A percentile compares a stretch with the other conserved stretches of the same genome.
These are phyloP conservation scores for Crematogaster levior DNA, from an alignment of 2,888 invertebrate species.

Conservation along the genomic window DNA sequence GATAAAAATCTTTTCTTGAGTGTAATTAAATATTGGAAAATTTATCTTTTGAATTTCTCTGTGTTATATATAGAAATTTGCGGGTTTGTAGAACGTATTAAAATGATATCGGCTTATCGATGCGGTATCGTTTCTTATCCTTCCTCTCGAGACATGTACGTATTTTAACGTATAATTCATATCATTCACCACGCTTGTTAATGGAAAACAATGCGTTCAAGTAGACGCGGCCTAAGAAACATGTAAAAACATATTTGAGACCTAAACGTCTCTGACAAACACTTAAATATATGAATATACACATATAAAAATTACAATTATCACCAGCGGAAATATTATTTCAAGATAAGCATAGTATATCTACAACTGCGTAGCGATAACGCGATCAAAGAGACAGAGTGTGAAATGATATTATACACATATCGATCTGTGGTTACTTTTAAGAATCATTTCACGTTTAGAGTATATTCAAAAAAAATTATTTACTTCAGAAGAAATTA, in stretches of 20 bases:
- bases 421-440: slow-evolving; percentile 29
- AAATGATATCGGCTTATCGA: neutral
- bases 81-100: neutral
- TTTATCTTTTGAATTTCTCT: neutral
- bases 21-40: neutral
- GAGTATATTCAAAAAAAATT: neutral
- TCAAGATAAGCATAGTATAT: slow-evolving; percentile 16
- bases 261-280: slow-evolving; percentile 26
- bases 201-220: slow-evolving; percentile 69
- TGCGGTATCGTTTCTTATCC: neutral
- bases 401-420: slow-evolving; percentile 16
- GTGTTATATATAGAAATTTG: neutral
- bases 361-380: slow-evolving; percentile 1
- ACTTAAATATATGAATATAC: slow-evolving; percentile 9
- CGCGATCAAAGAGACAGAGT: neutral
- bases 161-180: neutral
- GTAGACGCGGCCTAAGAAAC: slow-evolving; percentile 81
- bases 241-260: slow-evolving; percentile 57
- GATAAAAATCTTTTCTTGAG: neutral
- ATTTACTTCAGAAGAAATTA: too few species aligned
- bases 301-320: slow-evolving; percentile 4
- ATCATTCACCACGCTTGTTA: slow-evolving; percentile 44
- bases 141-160: neutral
- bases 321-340: slow-evolving; percentile 4
- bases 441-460: neutral